Percentiles rank a stretch among this genome's conserved stretches.
Evolutionary conservation across 1,140 invertebrate genomes (phyloP).

Genomic region (Caenorhabditis latens): DNA sequence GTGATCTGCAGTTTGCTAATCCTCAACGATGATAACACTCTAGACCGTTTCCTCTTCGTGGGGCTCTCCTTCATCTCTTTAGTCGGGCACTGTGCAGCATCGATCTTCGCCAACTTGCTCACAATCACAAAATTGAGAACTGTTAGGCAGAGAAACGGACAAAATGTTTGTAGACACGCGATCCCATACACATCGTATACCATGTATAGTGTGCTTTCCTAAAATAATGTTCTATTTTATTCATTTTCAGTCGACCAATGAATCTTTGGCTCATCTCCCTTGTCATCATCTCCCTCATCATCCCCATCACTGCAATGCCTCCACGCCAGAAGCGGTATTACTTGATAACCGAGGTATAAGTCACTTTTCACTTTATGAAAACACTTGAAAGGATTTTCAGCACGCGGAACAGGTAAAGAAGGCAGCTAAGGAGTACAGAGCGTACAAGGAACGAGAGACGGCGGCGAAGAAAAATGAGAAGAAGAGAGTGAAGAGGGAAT

Average conservation of each 20-base stretch:
- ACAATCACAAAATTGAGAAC: slow-evolving; percentile 60
- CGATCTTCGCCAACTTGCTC: slow-evolving; percentile 31
- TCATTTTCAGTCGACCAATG: not conserved
- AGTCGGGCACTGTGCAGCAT: not conserved
- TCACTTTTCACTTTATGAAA: not conserved
- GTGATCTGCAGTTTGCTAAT: slow-evolving; percentile 43
- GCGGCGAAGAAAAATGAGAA: not conserved
- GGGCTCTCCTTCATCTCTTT: slow-evolving; percentile 28
- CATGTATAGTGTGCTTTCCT: slow-evolving; percentile 44
- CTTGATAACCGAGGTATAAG: not conserved
- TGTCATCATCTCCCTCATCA: not conserved
- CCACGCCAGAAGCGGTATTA: not conserved
- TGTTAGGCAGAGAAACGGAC: slow-evolving; percentile 56
- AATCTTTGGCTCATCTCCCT: not conserved
- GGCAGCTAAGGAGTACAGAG: not conserved
- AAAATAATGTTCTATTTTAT: not conserved
- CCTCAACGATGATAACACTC: not conserved
- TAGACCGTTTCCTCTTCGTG: slow-evolving; percentile 7
- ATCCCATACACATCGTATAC: slow-evolving; percentile 55
- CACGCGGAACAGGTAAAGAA: not conserved
- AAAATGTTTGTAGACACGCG: slow-evolving; percentile 57
- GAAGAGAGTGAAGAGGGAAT: not conserved
- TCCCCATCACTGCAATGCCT: not conserved
- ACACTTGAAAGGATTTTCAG: not conserved
- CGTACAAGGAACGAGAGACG: not conserved